Percentiles rank a stretch among this genome's conserved stretches.
These are phyloP conservation scores for Antechinus flavipes DNA, from an alignment of 2,113 vertebrate species.

Conservation along the genomic window DNA sequence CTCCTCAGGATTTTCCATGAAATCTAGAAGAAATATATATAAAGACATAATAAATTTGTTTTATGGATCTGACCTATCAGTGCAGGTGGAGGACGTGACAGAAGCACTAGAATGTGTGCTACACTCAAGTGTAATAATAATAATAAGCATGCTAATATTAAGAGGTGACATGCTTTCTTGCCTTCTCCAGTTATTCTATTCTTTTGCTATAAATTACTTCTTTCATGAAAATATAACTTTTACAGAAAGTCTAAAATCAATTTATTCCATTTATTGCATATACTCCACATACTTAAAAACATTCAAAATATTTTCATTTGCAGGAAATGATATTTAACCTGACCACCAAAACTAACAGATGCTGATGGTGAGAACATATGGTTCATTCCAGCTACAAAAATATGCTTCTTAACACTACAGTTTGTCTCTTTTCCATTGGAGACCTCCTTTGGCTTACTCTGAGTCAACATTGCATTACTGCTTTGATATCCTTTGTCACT, in stretches of 20 bases:
- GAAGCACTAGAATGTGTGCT: not conserved
- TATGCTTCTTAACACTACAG: slow-evolving; percentile 57
- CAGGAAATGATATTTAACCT: slow-evolving; percentile 67
- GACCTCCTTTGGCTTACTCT: not conserved
- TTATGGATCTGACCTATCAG: too few species aligned
- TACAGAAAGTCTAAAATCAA: slow-evolving; percentile 47
- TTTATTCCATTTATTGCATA: slow-evolving; percentile 52
- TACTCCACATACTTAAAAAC: slow-evolving; percentile 65
- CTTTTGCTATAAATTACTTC: not conserved
- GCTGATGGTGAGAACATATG: slow-evolving; percentile 69
- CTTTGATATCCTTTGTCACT: slow-evolving; percentile 21
- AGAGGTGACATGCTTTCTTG: not conserved
- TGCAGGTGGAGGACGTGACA: too few species aligned
- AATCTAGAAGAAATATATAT: too few species aligned
- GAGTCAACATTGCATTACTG: slow-evolving; percentile 31
- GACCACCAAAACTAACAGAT: slow-evolving; percentile 74
- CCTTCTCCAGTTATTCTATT: not conserved
- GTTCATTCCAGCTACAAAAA: slow-evolving; percentile 63
- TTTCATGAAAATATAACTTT: slow-evolving; percentile 18
- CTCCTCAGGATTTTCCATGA: too few species aligned
- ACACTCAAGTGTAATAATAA: not conserved
- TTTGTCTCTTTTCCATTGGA: slow-evolving; percentile 46
- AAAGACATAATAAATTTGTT: too few species aligned
- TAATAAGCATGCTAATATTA: slow-evolving; percentile 10
- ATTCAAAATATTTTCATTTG: slow-evolving; percentile 78